Conservation (phyloP, 2,797 vertebrate species). For the Poliocrania exsul region DNA sequence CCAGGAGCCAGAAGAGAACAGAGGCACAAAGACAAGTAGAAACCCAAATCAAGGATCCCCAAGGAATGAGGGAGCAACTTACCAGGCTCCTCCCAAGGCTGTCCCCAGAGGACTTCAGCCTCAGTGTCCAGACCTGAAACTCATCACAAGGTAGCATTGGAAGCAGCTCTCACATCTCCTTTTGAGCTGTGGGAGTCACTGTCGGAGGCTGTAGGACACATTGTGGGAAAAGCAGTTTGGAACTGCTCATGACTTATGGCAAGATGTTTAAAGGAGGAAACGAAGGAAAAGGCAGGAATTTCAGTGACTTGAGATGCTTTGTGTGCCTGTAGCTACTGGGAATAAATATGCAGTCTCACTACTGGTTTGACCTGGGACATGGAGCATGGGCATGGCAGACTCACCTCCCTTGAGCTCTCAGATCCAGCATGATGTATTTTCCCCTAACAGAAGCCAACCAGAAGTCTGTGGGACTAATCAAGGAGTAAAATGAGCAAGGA, state of each 20-base stretch:
- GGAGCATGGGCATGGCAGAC: background rate
- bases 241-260: rapidly evolving
- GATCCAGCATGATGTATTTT: background rate
- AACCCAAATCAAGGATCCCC: background rate
- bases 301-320: background rate
- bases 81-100: background rate
- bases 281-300: background rate
- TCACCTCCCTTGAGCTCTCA: rapidly evolving
- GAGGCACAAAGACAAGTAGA: background rate
- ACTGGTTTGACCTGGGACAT: background rate
- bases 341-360: background rate
- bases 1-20: background rate
- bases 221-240: background rate
- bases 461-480: background rate
- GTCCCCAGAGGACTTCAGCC: background rate
- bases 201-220: background rate
- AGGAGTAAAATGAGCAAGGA: background rate
- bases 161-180: background rate
- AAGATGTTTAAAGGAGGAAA: background rate
- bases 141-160: rapidly evolving
- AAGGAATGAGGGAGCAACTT: background rate
- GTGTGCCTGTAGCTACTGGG: rapidly evolving
- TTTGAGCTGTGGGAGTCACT: background rate
- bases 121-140: background rate
- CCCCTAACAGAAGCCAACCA: background rate